A percentile compares a stretch with the other conserved stretches of the same genome.
Evolutionary conservation across 30 jellyfish, hydroid and myxozoan species (phyloP).

Genomic region (Turritopsis rubra): DNA sequence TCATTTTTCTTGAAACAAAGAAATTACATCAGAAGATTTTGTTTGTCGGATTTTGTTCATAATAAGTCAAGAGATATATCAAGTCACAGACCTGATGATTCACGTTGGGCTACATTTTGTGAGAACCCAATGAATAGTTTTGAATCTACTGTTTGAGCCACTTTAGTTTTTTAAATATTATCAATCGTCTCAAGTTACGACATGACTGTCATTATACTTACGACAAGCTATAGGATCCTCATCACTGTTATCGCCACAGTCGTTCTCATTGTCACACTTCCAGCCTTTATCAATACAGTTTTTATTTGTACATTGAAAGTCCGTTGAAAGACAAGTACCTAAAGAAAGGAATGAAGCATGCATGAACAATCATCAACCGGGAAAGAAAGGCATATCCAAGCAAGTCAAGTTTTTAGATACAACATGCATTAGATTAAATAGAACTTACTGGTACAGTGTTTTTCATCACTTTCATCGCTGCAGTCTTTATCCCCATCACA

Average conservation of each 20-base stretch:
- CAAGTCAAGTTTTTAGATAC: not conserved
- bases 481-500: conserved; percentile 34
- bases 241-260: conserved; percentile 64
- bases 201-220: too few relatives aligned
- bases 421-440: not conserved
- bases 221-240: conserved; percentile 33
- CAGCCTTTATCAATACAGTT: conserved; percentile 40
- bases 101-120: too few relatives aligned
- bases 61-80: too few relatives aligned
- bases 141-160: too few relatives aligned
- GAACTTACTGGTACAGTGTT: conserved; percentile 51
- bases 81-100: too few relatives aligned
- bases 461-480: conserved; percentile 51
- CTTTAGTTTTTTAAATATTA: too few relatives aligned
- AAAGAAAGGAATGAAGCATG: not conserved
- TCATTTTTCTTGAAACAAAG: too few relatives aligned
- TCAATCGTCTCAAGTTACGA: too few relatives aligned
- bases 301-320: conserved; percentile 40
- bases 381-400: not conserved
- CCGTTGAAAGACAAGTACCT: conserved; percentile 4
- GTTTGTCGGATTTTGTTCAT: too few relatives aligned
- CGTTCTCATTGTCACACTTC: conserved; percentile 30
- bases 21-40: too few relatives aligned
- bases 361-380: not conserved
- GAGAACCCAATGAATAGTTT: too few relatives aligned